These are phyloP conservation scores for Palloptera scutellata DNA, from an alignment of 2,888 invertebrate species.

Conservation along the genomic window DNA sequence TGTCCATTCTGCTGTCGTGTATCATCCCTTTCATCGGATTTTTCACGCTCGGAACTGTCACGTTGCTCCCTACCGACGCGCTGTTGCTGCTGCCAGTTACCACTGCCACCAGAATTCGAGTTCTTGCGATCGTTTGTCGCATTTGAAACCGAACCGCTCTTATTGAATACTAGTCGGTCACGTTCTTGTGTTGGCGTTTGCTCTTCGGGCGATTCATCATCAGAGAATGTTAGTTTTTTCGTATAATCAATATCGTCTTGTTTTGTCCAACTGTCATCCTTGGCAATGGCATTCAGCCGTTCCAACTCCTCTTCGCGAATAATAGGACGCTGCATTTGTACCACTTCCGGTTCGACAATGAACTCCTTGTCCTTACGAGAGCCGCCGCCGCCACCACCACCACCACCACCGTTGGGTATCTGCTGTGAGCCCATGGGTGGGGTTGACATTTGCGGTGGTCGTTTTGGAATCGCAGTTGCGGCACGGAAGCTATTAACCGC, in stretches of 20 bases:
- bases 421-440: conserved; percentile 41
- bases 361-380: conserved; percentile 57
- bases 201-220: conserved; percentile 75
- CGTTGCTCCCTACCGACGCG: conserved; percentile 40
- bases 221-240: conserved; percentile 93
- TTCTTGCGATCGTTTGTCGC: conserved; percentile 43
- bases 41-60: conserved; percentile 42
- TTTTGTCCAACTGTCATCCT: conserved; percentile 91
- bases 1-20: conserved; percentile 62
- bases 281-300: conserved; percentile 88
- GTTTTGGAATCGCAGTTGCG: conserved; percentile 57
- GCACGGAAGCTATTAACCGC: conserved; percentile 53
- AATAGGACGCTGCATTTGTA: conserved; percentile 81
- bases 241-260: conserved; percentile 94
- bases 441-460: conserved; percentile 51
- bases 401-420: conserved; percentile 32
- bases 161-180: conserved; percentile 45
- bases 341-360: conserved; percentile 67
- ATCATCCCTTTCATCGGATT: conserved; percentile 50
- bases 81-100: conserved; percentile 29
- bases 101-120: conserved; percentile 43
- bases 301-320: conserved; percentile 93
- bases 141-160: conserved; percentile 28
- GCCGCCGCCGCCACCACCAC: conserved; percentile 38
- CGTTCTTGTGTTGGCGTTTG: conserved; percentile 45